A percentile compares a stretch with the other conserved stretches of the same genome.
phyloP scores from a whole-genome alignment of 2,888 invertebrate genomes.

The Melipona bicolor region DNA sequence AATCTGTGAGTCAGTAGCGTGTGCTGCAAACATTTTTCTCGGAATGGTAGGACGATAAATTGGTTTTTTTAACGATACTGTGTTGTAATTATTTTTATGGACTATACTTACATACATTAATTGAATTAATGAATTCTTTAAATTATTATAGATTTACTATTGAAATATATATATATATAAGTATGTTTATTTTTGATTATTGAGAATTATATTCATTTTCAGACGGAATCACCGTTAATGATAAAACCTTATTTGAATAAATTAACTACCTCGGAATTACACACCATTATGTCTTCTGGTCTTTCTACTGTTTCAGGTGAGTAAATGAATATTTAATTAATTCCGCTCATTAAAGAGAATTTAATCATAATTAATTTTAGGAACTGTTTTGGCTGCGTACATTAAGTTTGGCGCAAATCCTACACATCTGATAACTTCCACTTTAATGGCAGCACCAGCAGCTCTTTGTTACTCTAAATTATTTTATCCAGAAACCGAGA shows the following conservation, averaged over 20 bases:
- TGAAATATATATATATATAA: background rate
- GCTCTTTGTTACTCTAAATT: conserved; percentile 96
- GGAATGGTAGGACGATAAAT: conserved; percentile 89
- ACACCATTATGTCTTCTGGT: conserved; percentile 96
- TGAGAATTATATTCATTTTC: conserved; percentile 71
- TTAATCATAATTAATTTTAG: conserved; percentile 84
- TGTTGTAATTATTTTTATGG: no score
- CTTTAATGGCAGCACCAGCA: conserved; percentile 98
- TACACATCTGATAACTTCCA: conserved; percentile 95
- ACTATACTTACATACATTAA: no score
- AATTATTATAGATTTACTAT: no score
- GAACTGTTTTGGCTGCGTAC: conserved; percentile 96
- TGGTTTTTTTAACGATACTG: background rate
- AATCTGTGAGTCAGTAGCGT: conserved; percentile 96
- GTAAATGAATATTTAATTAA: conserved; percentile 2
- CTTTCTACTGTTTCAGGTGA: conserved; percentile 97
- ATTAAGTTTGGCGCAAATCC: conserved; percentile 95
- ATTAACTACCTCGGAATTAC: conserved; percentile 96
- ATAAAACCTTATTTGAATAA: conserved; percentile 94
- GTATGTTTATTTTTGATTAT: background rate
- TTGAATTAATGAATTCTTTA: no score
- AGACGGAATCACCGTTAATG: conserved; percentile 96
- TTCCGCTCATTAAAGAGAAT: background rate
- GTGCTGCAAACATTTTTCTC: conserved; percentile 97
- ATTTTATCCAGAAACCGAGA: conserved; percentile 95